Percentiles rank a stretch among this genome's conserved stretches.
Evolutionary conservation across 2,888 invertebrate genomes (phyloP).

Genomic region (Perizoma flavofasciatum): DNA sequence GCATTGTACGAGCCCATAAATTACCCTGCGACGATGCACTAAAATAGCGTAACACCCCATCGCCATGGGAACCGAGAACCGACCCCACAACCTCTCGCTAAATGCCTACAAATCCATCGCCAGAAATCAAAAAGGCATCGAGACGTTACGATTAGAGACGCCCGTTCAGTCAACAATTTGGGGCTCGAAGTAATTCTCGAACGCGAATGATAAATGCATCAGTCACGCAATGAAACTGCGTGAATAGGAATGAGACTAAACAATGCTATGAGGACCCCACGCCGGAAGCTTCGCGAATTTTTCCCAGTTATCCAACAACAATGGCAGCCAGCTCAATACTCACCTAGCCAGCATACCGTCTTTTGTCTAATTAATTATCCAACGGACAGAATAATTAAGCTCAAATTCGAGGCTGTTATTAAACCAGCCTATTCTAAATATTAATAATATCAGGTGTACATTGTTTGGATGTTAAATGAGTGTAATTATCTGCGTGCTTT

Average conservation of each 20-base stretch:
- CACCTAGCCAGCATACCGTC: constrained; percentile 63
- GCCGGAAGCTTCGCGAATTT: constrained; percentile 73
- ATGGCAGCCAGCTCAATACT: constrained; percentile 65
- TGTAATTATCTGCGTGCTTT: constrained; percentile 58
- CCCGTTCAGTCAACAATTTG: constrained; percentile 77
- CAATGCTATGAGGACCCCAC: constrained; percentile 61
- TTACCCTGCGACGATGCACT: constrained; percentile 76
- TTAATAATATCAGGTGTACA: constrained; percentile 67
- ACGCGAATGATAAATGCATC: constrained; percentile 71
- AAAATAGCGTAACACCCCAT: constrained; percentile 82
- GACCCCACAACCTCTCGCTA: constrained; percentile 61
- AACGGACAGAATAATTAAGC: constrained; percentile 75
- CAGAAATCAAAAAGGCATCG: constrained; percentile 79
- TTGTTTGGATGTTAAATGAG: constrained; percentile 65
- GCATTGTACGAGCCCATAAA: constrained; percentile 74
- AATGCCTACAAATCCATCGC: constrained; percentile 76
- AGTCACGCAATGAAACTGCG: constrained; percentile 67
- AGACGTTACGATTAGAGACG: constrained; percentile 72
- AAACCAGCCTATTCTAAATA: constrained; percentile 60
- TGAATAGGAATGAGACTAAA: constrained; percentile 65
- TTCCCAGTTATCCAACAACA: constrained; percentile 70
- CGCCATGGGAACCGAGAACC: constrained; percentile 72
- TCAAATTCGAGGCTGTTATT: constrained; percentile 67
- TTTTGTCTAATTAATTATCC: constrained; percentile 80
- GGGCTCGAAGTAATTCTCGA: constrained; percentile 64